Base-by-base conservation (phyloP, 1,140 invertebrate species). In the Episyrphus balteatus region DNA sequence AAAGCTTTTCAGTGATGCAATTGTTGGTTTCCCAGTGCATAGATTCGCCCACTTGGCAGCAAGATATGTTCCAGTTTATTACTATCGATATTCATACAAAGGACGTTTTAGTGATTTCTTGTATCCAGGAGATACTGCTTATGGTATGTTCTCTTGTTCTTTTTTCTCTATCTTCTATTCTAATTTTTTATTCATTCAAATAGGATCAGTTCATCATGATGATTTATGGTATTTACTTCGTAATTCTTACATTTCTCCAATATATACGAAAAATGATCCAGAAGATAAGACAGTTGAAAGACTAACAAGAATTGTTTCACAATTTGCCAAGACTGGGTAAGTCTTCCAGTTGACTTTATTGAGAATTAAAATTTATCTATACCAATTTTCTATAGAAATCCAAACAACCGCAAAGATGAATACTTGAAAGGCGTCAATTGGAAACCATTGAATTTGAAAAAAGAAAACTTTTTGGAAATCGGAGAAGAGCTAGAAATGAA, bases 81-180 rank as follows among this genome's bases (percentile, higher is more conserved):
- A 72, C 7, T 79, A 78, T 51, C 49, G 68, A 15, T 78, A 76
- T 39, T 66, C 67, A 1, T 78, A 73, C 45, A 69, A 73, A 51
- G 76, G 76, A 32, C 67, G 73, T 39, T 74, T 71, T 38, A 78
- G 75, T 55, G 70, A 72, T 44, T 65, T 66, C 15, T 55, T 66
- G 51, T 73, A 62, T 69, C 70, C 57, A 17, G 55, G 58, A 17
- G 62, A 66, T 13, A 61, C 46, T 2, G 62, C 70, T 8, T 68
- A 61, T 38, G 73, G 72, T 73, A 58, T 56, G 37, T 21, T 43
- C 8, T 26, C 21, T 8, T 3, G 8, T 8, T 8, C 21, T 26
- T 26, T 5, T 26, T 26, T 3, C 21, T 26, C 8, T 26, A 26
- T 5, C 21, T 26, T 26, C 3, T 26, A 5, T 26, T 26, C 8